Evolutionary conservation across 2,888 invertebrate species (phyloP).

Genomic region (Ferrisia virgata): DNA sequence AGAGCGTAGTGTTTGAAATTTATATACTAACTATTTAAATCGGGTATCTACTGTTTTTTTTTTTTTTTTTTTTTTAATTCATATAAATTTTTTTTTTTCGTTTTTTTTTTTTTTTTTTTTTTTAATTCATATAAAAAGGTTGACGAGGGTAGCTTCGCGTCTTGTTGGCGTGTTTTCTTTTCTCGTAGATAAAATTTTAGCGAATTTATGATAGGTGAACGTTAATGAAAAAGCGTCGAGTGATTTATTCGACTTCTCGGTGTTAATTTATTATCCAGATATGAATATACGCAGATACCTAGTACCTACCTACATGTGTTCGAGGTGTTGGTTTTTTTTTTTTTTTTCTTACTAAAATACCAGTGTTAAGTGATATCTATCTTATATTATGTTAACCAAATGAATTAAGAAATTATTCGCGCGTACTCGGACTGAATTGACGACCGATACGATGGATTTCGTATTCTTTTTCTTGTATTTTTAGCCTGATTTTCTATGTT

Average conservation of each 20-base stretch:
- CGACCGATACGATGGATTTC: too few relatives aligned
- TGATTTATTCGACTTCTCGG: neutral
- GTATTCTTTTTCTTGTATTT: too few relatives aligned
- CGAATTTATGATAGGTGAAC: neutral
- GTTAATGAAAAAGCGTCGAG: neutral
- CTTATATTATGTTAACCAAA: neutral
- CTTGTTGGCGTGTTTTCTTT: neutral
- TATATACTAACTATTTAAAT: neutral
- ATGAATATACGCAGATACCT: too few relatives aligned
- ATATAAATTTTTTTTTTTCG: too few relatives aligned
- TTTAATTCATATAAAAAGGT: too few relatives aligned
- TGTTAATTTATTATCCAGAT: neutral
- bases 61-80: too few relatives aligned
- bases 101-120: too few relatives aligned
- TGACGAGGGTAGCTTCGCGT: neutral
- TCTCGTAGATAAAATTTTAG: neutral
- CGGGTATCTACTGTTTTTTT: too few relatives aligned
- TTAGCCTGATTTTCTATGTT: too few relatives aligned
- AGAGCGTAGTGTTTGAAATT: neutral
- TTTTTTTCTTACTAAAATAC: too few relatives aligned
- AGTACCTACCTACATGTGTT: neutral
- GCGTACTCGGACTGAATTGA: neutral
- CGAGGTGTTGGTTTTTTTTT: neutral
- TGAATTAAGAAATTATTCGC: neutral
- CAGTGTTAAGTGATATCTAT: conserved; percentile 10